These are phyloP conservation scores for Candidula unifasciata DNA, from an alignment of 2,888 invertebrate genomes.

Conservation along the genomic window DNA sequence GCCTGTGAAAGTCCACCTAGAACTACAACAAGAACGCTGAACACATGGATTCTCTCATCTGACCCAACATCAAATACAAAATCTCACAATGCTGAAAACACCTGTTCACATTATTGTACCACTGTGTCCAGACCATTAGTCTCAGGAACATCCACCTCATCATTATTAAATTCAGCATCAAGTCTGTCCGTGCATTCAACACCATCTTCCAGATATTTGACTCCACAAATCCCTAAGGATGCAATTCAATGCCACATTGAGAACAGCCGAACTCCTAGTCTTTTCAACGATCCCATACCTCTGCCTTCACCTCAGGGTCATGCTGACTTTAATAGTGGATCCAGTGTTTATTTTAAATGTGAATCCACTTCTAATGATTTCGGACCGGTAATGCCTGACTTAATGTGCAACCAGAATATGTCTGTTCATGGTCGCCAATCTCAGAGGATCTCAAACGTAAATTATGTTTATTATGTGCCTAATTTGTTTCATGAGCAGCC, in stretches of 20 bases:
- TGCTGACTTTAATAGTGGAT: not conserved
- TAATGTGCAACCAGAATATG: not conserved
- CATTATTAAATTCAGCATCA: not conserved
- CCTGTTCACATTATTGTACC: not conserved
- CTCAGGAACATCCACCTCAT: not conserved
- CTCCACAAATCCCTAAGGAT: not conserved
- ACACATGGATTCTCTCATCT: not conserved
- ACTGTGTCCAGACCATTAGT: not conserved
- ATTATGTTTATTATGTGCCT: not conserved
- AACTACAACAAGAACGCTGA: not conserved
- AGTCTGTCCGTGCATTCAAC: not conserved
- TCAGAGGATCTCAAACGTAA: not conserved
- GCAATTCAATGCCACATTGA: slow-evolving; percentile 24
- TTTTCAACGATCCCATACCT: slow-evolving; percentile 16
- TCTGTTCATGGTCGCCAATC: not conserved
- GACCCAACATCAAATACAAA: not conserved
- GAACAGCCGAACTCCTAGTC: slow-evolving; percentile 10
- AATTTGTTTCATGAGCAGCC: not conserved
- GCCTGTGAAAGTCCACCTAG: too few species aligned
- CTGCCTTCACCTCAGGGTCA: slow-evolving; percentile 34
- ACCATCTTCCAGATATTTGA: not conserved
- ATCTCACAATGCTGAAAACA: not conserved
- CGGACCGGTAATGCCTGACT: not conserved
- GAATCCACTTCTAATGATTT: not conserved
- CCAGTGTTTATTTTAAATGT: not conserved